A percentile compares a stretch with the other conserved stretches of the same genome.
Evolutionary conservation across 2,113 vertebrate species (phyloP).

Genomic region (Cebidichthys violaceus): DNA sequence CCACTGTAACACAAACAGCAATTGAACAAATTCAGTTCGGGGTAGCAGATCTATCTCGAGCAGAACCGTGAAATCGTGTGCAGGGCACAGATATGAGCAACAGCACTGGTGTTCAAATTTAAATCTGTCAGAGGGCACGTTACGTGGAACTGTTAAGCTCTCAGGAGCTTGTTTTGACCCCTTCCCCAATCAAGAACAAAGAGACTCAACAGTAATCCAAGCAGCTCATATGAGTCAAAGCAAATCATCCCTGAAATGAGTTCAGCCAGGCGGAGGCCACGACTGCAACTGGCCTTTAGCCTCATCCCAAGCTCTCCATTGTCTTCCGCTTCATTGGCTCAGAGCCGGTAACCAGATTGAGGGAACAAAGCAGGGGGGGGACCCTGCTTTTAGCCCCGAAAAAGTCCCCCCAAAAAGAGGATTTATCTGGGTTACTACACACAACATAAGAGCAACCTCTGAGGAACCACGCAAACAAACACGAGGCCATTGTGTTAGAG

Average conservation of each 20-base stretch:
- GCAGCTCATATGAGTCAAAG: constrained; percentile 74
- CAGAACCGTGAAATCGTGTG: constrained; percentile 5
- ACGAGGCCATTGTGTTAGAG: constrained; percentile 25
- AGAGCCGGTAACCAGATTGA: constrained; percentile 61
- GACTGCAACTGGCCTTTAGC: constrained; percentile 43
- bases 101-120: constrained; percentile 35
- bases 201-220: constrained; percentile 74
- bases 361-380: constrained; percentile 53
- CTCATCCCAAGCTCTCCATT: constrained; percentile 61
- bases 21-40: neutral
- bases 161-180: constrained; percentile 60
- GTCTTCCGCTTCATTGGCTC: constrained; percentile 61
- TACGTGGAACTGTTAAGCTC: constrained; percentile 29
- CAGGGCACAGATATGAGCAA: constrained; percentile 27
- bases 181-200: constrained; percentile 70
- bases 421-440: constrained; percentile 55
- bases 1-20: neutral
- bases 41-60: constrained; percentile 10
- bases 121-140: constrained; percentile 39
- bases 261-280: constrained; percentile 59
- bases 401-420: constrained; percentile 46
- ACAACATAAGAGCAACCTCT: constrained; percentile 43
- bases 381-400: constrained; percentile 47
- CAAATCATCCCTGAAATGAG: constrained; percentile 80
- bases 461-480: constrained; percentile 48